Evolutionary conservation across 2,888 invertebrate species (phyloP), one percentile per base, ranked within the genome.

Genomic region (Oconnorella tubifera): DNA sequence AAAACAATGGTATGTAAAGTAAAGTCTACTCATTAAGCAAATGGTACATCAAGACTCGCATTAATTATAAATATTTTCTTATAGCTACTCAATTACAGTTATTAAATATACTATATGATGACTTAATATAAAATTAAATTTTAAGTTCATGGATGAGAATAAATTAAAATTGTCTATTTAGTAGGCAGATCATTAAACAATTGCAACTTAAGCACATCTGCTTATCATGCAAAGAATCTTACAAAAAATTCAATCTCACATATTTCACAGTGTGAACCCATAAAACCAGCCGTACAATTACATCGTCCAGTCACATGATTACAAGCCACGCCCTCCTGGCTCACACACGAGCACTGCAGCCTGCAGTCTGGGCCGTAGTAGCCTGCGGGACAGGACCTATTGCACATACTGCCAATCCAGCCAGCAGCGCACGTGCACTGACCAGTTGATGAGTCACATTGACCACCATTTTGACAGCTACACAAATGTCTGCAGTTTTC

Each of bases 331-430:
- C 55, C 28, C 23, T 53, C 40, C 10, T 40, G 40, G 10, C 10
- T 53, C 14, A 48, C 14, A 53, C 55, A 53, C 10, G 23, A 6
- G 55, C 55, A 53, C 6, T 10, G n/a, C n/a, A 10, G 27, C 10
- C 6, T 10, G 23, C 55, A 53, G 55, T 53, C 55, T 23, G n/a
- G 10, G 27, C 55, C 55, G 27, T 53, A 53, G 23, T 19, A 53
- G 23, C 55, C 55, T 6, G 27, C 6, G 10, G 55, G 6, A 23
- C 55, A 53, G 14, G 55, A 23, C 10, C 28, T 10, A 23, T 25
- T 23, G 27, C 55, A 53, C 55, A 19, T 23, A 10, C 23, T 19
- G 27, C 55, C 55, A 6, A 25, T 23, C 55, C 55, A 53, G 23
- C 55, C 55, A 6, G 6, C 23, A 23, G 10, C 23, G 27, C 55